phyloP scores from a whole-genome alignment of 1,140 invertebrate species.

The Cydia pomonella region DNA sequence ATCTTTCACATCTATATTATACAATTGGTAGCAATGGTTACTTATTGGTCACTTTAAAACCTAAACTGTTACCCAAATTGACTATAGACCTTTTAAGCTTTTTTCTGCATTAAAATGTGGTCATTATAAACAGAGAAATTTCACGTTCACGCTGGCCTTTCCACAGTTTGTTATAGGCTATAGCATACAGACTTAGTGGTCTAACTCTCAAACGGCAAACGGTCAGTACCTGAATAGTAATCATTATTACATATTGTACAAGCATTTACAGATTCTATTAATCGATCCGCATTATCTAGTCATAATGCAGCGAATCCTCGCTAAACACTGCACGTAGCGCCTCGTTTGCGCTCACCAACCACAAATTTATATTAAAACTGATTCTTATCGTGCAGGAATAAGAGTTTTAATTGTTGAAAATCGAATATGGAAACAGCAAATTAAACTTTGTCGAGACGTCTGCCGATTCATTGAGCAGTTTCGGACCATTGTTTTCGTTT shows the following conservation, averaged over 20 bases:
- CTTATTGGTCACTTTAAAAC: no score
- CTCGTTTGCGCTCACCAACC: not conserved
- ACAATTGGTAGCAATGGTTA: no score
- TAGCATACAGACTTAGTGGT: no score
- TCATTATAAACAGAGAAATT: no score
- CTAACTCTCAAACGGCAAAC: not conserved
- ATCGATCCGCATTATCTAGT: conserved; percentile 18
- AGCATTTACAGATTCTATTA: conserved; percentile 9
- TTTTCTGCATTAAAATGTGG: no score
- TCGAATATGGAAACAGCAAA: conserved; percentile 20
- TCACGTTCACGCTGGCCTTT: no score
- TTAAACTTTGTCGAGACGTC: conserved; percentile 19
- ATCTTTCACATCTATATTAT: not conserved
- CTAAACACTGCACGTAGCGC: not conserved
- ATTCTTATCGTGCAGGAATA: conserved; percentile 1
- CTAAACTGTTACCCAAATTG: no score
- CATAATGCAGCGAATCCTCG: conserved; percentile 28
- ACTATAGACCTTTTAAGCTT: no score
- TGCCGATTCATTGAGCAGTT: conserved; percentile 25
- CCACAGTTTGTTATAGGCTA: no score
- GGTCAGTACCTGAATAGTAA: not conserved
- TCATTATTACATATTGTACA: not conserved
- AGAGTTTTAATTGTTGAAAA: conserved; percentile 3
- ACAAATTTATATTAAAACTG: not conserved
- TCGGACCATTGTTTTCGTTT: conserved; percentile 6